A percentile compares a stretch with the other conserved stretches of the same genome.
These are phyloP conservation scores for Spongia lamella DNA, from an alignment of 37 sponge, comb jelly and placozoan genomes.

Conservation along the genomic window DNA sequence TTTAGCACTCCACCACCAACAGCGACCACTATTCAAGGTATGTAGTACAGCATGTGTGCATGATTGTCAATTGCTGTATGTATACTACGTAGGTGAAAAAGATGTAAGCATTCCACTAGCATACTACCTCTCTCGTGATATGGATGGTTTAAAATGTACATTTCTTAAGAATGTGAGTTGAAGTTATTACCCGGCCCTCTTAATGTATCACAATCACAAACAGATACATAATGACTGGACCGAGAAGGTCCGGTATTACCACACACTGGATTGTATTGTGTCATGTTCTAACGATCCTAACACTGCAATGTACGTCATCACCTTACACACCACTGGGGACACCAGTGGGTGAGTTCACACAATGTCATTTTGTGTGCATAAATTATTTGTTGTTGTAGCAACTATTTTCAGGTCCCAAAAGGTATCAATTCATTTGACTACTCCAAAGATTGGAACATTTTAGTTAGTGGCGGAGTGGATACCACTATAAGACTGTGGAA, in stretches of 20 bases:
- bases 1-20: too few species aligned
- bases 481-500: conserved; percentile 83
- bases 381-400: conserved; percentile 7
- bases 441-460: conserved; percentile 75
- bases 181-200: background rate
- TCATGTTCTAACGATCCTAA: conserved; percentile 78
- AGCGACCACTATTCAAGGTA: conserved; percentile 44
- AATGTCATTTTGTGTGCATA: background rate
- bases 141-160: too few species aligned
- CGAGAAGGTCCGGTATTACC: conserved; percentile 71
- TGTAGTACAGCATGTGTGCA: background rate
- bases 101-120: background rate
- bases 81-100: background rate
- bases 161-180: background rate
- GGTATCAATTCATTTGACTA: conserved; percentile 89
- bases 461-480: conserved; percentile 92
- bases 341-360: background rate
- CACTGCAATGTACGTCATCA: conserved; percentile 64
- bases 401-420: conserved; percentile 70
- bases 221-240: conserved; percentile 92
- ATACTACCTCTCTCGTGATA: background rate
- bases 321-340: conserved; percentile 38
- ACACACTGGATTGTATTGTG: conserved; percentile 56
- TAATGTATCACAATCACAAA: background rate
- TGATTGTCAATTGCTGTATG: background rate